A percentile compares a stretch with the other conserved stretches of the same genome.
These are phyloP conservation scores for Ctenicera cuprea DNA, from an alignment of 2,888 invertebrate genomes.

Conservation along the genomic window DNA sequence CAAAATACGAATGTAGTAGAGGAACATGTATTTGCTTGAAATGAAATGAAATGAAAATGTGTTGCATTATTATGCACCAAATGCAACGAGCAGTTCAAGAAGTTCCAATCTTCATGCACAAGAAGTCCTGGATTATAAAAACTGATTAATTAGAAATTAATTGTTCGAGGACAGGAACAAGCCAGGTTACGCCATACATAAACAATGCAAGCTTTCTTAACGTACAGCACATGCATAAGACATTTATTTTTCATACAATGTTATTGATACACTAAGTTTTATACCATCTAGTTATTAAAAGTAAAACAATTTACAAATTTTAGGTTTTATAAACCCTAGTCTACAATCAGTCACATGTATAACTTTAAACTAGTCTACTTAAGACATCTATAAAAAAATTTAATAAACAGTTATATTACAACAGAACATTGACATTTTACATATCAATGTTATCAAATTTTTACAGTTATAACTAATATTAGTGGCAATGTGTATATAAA, in stretches of 20 bases:
- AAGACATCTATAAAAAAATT: conserved; percentile 69
- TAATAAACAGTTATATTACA: conserved; percentile 70
- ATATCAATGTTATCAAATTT: conserved; percentile 63
- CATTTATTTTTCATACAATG: conserved; percentile 72
- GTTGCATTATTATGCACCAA: conserved; percentile 52
- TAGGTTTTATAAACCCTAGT: conserved; percentile 55
- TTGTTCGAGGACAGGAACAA: conserved; percentile 31
- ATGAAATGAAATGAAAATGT: conserved; percentile 47
- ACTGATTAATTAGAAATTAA: conserved; percentile 31
- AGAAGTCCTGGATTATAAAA: conserved; percentile 42
- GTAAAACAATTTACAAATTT: conserved; percentile 67
- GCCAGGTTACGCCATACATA: conserved; percentile 49
- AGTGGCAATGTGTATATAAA: conserved; percentile 54
- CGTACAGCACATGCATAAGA: conserved; percentile 73
- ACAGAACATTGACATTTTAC: conserved; percentile 63
- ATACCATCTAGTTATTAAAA: conserved; percentile 63
- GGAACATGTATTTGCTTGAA: conserved; percentile 44
- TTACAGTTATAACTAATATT: conserved; percentile 65
- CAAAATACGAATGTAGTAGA: conserved; percentile 58
- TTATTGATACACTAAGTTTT: conserved; percentile 68
- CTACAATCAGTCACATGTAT: conserved; percentile 56
- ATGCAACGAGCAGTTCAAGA: conserved; percentile 50
- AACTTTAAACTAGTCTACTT: conserved; percentile 61
- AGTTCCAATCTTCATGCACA: conserved; percentile 52
- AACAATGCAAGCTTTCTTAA: conserved; percentile 63